Base-by-base conservation (phyloP, 2,113 vertebrate genomes). In the Suricata suricatta region DNA sequence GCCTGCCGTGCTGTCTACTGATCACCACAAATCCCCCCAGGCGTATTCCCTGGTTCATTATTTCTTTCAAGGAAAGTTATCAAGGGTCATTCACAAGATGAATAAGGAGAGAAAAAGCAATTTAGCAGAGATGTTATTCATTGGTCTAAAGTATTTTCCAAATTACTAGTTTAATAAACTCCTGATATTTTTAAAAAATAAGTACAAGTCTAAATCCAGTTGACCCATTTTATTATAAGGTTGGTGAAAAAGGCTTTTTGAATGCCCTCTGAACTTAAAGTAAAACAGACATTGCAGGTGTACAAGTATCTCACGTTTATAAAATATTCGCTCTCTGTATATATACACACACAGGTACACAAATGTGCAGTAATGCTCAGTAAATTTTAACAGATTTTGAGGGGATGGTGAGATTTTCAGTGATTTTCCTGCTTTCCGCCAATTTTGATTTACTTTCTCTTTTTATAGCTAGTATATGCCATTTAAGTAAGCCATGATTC, bases 141-240 rank as follows among this genome's bases (percentile, higher is more conserved):
- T 35, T 96, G 19, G 27, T 86, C 38, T 60, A 2, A 88, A 92
- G 17, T 77, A 89, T 83, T 92, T 88, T 88, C 27, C 25, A 76
- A 93, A 60, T 89, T 86, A 89, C 87, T 72, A 92, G 38, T 64
- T 92, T 82, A 95, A 93, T 57, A 72, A 16, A 17, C 38, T 31
- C 14, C 89, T 38, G 44, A 35, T 25, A 60, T 38, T 57, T 69
- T 69, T 25, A 95, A 96, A 92, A 96, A 85, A 87, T 23, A 25
- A 80, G 94, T 64, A 93, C 57, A 89, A 84, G 47, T 96, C 68
- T 96, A 77, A 82, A 96, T 3, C 77, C 33, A 97, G 9, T 38
- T 91, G 85, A 95, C 74, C 15, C 33, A 90, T 85, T 94, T 96
- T 90, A 96, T 92, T 77, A 90, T 23, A 92, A 93, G 4, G 12